These are phyloP conservation scores for Acrocera orbiculus DNA, from an alignment of 2,888 invertebrate genomes.

Conservation along the genomic window DNA sequence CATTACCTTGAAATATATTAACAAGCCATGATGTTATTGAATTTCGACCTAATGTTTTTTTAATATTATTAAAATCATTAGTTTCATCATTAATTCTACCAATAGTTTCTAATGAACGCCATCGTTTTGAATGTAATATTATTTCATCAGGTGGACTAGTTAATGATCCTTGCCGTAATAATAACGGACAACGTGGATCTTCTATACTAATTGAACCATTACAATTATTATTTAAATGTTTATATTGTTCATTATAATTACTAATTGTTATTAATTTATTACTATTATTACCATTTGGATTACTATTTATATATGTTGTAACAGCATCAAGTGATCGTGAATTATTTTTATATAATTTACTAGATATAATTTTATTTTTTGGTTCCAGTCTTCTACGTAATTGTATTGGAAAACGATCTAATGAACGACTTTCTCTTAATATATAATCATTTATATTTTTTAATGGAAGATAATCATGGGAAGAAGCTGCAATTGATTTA, in stretches of 20 bases:
- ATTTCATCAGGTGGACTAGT: constrained; percentile 25
- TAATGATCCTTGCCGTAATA: constrained; percentile 29
- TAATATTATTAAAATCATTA: constrained; percentile 21
- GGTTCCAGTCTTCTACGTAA: constrained; percentile 20
- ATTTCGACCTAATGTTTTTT: constrained; percentile 41
- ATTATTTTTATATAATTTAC: constrained; percentile 25
- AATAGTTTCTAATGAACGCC: constrained; percentile 63
- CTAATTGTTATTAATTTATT: not conserved
- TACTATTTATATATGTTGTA: constrained; percentile 15
- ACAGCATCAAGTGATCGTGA: constrained; percentile 27
- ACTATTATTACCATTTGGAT: constrained; percentile 6
- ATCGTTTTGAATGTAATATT: constrained; percentile 45
- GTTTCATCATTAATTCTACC: constrained; percentile 17
- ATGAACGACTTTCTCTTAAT: constrained; percentile 43
- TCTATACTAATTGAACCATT: constrained; percentile 28
- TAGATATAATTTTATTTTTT: constrained; percentile 1
- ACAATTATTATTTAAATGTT: constrained; percentile 31
- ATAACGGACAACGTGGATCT: constrained; percentile 25
- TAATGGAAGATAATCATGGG: constrained; percentile 16
- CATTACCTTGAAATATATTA: constrained; percentile 55
- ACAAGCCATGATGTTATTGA: constrained; percentile 56
- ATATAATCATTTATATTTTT: constrained; percentile 6
- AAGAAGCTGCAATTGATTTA: constrained; percentile 28
- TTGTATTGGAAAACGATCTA: constrained; percentile 42
- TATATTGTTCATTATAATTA: constrained; percentile 11